Conservation (phyloP, 2,113 vertebrate genomes). For the Xenopus borealis region DNA sequence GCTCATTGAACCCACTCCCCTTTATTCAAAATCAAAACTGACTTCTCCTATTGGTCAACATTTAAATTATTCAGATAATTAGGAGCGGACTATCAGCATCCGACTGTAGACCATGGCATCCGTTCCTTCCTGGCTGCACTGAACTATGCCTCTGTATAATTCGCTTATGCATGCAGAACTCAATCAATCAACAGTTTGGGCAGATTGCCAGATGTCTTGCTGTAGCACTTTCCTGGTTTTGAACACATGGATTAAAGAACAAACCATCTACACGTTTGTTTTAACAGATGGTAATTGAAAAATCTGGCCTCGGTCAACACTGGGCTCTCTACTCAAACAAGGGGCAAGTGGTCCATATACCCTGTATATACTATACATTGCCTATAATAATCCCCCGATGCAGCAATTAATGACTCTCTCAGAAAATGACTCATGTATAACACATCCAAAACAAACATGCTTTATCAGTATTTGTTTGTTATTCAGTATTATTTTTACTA, state of each 20-base stretch:
- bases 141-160: slow-evolving; percentile 12
- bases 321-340: too few species aligned
- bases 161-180: slow-evolving; percentile 18
- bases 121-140: slow-evolving; percentile 18
- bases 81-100: not conserved
- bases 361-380: too few species aligned
- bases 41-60: slow-evolving; percentile 5
- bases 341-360: too few species aligned
- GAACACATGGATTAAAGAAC: slow-evolving; percentile 39
- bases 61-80: slow-evolving; percentile 20
- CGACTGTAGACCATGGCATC: not conserved
- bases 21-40: slow-evolving; percentile 7
- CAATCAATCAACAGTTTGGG: slow-evolving; percentile 40
- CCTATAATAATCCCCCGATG: too few species aligned
- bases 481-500: too few species aligned
- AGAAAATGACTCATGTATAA: too few species aligned
- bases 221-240: slow-evolving; percentile 36
- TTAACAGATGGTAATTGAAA: slow-evolving; percentile 44
- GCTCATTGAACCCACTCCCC: not conserved
- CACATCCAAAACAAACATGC: too few species aligned
- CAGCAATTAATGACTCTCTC: too few species aligned
- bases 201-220: slow-evolving; percentile 34
- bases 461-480: too few species aligned
- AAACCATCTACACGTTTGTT: slow-evolving; percentile 35
- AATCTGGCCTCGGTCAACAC: slow-evolving; percentile 23